phyloP scores from a whole-genome alignment of 2,113 vertebrate species.

The Zapornia atra region DNA sequence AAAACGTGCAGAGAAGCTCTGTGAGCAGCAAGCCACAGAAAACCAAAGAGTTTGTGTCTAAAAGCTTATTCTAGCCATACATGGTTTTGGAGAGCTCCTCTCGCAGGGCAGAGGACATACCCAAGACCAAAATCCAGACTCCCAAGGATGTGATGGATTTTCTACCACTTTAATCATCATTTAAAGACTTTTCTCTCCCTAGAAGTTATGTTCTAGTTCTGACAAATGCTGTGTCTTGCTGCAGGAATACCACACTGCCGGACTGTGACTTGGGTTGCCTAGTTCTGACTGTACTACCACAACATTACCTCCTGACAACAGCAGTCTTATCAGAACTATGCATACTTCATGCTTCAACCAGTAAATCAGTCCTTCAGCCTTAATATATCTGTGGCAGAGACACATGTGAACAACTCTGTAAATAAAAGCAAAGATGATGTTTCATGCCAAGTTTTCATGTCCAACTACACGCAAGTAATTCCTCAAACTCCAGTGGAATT shows the following conservation, averaged over 20 bases:
- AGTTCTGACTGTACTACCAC: background rate
- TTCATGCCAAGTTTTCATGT: background rate
- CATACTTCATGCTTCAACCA: background rate
- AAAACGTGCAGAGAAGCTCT: background rate
- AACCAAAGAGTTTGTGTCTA: background rate
- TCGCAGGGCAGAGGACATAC: background rate
- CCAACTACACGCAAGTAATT: background rate
- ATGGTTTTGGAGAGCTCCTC: background rate
- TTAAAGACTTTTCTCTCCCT: background rate
- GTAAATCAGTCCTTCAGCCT: background rate
- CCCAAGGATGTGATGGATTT: background rate
- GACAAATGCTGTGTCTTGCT: background rate
- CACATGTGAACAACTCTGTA: background rate
- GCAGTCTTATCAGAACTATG: background rate
- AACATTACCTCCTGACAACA: background rate
- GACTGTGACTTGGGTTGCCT: background rate
- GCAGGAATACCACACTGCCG: background rate
- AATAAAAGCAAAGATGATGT: background rate
- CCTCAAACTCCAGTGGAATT: background rate
- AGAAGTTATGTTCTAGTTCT: background rate
- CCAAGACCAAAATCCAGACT: background rate
- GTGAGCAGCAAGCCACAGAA: background rate
- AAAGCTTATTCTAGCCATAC: background rate
- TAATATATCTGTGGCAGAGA: background rate
- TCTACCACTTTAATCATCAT: background rate